A percentile compares a stretch with the other conserved stretches of the same genome.
Evolutionary conservation across 2,797 vertebrate species (phyloP).

Genomic region (Liasis olivaceus): DNA sequence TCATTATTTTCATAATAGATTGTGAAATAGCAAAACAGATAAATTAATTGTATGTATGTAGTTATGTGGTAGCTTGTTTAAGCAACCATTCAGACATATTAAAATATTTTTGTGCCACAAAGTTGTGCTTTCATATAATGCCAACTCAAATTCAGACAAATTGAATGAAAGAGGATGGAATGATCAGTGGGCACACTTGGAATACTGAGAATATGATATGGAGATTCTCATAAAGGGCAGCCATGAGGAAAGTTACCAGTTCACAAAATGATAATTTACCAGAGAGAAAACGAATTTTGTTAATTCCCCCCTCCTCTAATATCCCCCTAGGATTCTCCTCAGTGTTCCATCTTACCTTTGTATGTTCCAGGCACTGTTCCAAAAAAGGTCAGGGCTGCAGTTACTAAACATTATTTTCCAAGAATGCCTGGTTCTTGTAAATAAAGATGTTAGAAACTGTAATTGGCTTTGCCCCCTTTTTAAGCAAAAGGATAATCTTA

Average conservation of each 20-base stretch:
- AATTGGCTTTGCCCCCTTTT: too few species aligned
- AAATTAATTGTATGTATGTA: background rate
- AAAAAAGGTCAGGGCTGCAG: background rate
- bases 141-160: background rate
- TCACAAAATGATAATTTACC: background rate
- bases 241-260: background rate
- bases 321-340: background rate
- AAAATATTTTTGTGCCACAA: accelerated
- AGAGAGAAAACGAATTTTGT: background rate
- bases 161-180: background rate
- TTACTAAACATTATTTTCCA: background rate
- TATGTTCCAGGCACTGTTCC: background rate
- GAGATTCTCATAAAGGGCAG: background rate
- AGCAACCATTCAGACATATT: accelerated
- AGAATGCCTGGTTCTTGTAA: background rate
- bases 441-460: too few species aligned
- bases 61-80: background rate
- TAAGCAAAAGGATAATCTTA: too few species aligned
- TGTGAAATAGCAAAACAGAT: background rate
- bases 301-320: background rate
- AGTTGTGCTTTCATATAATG: background rate
- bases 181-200: background rate
- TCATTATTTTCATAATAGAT: background rate
- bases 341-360: background rate
- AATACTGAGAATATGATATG: background rate